These are phyloP conservation scores for Meiosimyza decipiens DNA, from an alignment of 2,888 invertebrate species.

Conservation along the genomic window DNA sequence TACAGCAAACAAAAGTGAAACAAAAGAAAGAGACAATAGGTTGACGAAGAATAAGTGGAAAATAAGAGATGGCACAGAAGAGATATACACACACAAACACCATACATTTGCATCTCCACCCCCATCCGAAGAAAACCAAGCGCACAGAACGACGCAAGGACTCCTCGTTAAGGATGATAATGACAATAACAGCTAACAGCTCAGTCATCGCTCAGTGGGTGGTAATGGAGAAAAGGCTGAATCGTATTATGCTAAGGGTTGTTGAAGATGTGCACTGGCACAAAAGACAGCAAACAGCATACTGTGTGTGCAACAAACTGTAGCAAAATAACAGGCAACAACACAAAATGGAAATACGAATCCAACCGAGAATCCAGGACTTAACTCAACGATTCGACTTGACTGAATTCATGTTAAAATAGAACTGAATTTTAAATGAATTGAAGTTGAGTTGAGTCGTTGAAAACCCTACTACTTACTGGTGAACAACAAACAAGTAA, in stretches of 20 bases:
- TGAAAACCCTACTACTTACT: constrained; percentile 11
- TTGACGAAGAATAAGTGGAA: neutral
- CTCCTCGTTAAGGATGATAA: constrained; percentile 7
- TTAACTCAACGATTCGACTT: neutral
- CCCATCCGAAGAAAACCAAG: neutral
- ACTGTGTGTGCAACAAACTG: constrained; percentile 6
- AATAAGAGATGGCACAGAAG: constrained; percentile 1
- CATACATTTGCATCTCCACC: neutral
- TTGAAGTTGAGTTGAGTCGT: constrained; percentile 46
- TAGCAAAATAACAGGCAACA: constrained; percentile 35
- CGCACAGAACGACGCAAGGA: constrained; percentile 9
- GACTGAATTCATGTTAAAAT: constrained; percentile 50
- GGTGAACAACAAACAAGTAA: neutral
- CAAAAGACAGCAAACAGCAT: neutral
- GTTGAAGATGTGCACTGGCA: neutral
- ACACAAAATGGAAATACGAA: constrained; percentile 52
- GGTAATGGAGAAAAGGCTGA: neutral
- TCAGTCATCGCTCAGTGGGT: neutral
- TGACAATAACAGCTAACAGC: neutral
- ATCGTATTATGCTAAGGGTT: no score
- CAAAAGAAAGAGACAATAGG: constrained; percentile 28
- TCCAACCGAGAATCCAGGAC: constrained; percentile 32
- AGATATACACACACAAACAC: neutral
- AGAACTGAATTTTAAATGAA: constrained; percentile 57
- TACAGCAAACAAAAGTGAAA: constrained; percentile 20